Conservation (phyloP, 2,113 vertebrate species). For the Psophia crepitans region DNA sequence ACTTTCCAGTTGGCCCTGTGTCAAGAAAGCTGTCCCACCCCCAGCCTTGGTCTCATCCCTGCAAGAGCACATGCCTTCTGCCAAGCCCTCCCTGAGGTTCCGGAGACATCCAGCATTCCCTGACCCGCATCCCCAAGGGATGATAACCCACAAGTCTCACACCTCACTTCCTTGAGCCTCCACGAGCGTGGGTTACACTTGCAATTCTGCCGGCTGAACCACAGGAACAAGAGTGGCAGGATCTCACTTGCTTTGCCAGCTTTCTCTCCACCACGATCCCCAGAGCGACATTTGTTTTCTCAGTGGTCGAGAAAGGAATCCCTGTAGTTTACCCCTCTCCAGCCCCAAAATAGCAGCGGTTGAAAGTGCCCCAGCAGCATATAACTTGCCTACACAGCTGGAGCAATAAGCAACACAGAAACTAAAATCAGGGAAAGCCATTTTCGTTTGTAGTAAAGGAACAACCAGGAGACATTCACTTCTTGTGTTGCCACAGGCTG, state of each 20-base stretch:
- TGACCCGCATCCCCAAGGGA: background rate
- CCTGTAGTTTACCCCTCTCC: background rate
- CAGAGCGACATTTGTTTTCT: background rate
- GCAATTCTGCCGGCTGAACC: background rate
- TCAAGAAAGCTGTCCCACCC: background rate
- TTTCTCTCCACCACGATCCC: background rate
- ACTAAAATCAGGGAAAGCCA: background rate
- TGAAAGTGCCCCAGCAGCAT: background rate
- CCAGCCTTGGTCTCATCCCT: background rate
- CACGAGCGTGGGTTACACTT: rapidly evolving
- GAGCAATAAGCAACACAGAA: background rate
- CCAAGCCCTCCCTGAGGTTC: background rate
- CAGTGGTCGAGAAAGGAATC: background rate
- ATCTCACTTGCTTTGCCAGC: background rate
- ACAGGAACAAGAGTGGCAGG: background rate
- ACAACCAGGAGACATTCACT: rapidly evolving
- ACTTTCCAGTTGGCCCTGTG: background rate
- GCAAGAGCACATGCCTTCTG: background rate
- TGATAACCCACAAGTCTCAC: background rate
- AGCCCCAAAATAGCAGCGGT: background rate
- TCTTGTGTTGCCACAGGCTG: background rate
- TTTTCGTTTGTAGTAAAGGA: background rate
- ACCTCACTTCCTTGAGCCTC: background rate
- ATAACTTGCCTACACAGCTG: background rate
- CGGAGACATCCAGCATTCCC: background rate